Base-by-base conservation (phyloP, 2,113 vertebrate genomes). In the Solea senegalensis region DNA sequence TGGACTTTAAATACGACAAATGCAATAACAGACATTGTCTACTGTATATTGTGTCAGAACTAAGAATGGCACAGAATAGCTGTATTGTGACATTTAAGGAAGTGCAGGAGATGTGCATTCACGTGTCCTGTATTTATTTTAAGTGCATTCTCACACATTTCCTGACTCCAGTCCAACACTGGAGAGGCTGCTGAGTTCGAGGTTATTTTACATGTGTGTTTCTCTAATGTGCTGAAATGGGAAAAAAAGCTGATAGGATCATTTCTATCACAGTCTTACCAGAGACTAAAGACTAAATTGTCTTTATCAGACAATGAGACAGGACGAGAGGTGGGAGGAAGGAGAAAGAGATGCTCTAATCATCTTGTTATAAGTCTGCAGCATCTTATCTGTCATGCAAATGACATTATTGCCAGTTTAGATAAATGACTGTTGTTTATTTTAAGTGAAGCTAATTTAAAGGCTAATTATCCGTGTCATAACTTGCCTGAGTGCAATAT, bases 381-480 rank as follows among this genome's bases (percentile, higher is more conserved):
- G 80, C 55, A 73, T 78, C 65, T 69, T 80, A 77, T 81, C 73
- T 69, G 71, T 80, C 83, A 83, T 51, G 68, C 46, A 74, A 74
- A 87, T 52, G 9, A 4, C 2, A 41, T 76, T 74, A 80, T 59
- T 77, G 71, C 80, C 71, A 67, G 49, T 84, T 77, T 69, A 72
- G 50, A 88, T 74, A 46, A 82, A 80, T 83, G 56, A 56, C 16
- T 65, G 65, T 69, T 77, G 63, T 83, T 84, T 82, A 21, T 21
- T 73, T 78, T 55, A 81, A 73, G 54, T 78, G 74, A 65, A 50
- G 66, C 76, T 84, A 75, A 84, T 88, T 85, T 74, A 72, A 78
- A 76, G 73, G 71, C 76, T 83, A 81, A 89, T 86, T 79, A 72
- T 82, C 55, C 64, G 64, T 87, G 78, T 82, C 82, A 78, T 80